Evolutionary conservation across 2,797 vertebrate genomes (phyloP).

Genomic region (Aulostomus chinensis): DNA sequence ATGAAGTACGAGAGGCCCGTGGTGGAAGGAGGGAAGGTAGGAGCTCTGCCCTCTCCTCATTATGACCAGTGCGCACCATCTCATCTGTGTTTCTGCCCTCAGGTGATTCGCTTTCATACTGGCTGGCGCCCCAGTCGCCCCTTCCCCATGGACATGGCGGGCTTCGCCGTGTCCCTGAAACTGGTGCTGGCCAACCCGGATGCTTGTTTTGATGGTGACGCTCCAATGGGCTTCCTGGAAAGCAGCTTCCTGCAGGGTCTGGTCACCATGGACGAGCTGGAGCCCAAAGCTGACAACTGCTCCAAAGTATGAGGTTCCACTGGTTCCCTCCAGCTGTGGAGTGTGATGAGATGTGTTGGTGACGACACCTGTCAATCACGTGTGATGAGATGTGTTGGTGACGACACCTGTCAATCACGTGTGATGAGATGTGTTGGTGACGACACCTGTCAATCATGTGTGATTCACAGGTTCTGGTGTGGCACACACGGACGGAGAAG

Average conservation of each 20-base stretch:
- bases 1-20: constrained; percentile 90
- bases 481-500: constrained; percentile 94
- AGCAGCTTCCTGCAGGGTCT: constrained; percentile 89
- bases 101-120: constrained; percentile 89
- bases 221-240: constrained; percentile 90
- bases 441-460: background rate
- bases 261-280: constrained; percentile 88
- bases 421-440: background rate
- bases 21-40: constrained; percentile 86
- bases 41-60: background rate
- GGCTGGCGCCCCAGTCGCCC: constrained; percentile 91
- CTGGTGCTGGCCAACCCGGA: constrained; percentile 82
- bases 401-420: no score
- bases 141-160: constrained; percentile 93
- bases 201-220: constrained; percentile 84
- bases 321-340: no score
- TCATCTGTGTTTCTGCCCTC: background rate
- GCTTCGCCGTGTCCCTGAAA: constrained; percentile 87
- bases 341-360: background rate
- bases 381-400: background rate
- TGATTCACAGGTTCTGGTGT: constrained; percentile 86
- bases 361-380: no score
- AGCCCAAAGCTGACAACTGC: constrained; percentile 90
- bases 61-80: no score
- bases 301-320: no score